phyloP scores from a whole-genome alignment of 1,140 invertebrate species.

The Harpegnathos saltator region DNA sequence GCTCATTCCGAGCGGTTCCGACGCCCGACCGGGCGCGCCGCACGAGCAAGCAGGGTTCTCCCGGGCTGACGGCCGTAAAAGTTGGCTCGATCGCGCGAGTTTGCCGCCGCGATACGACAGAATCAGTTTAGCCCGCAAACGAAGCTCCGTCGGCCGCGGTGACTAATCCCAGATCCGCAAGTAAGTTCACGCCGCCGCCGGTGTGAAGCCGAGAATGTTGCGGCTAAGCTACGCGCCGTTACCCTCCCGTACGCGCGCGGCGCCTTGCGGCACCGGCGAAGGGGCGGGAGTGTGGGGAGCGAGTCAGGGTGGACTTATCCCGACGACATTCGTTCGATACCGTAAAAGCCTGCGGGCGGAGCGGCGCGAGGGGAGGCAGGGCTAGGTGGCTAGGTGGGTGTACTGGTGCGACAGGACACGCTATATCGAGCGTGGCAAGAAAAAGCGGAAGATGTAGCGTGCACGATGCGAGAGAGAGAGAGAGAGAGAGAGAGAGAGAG shows the following conservation, averaged over 20 bases:
- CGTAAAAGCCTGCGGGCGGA: conserved; percentile 62
- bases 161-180: conserved; percentile 72
- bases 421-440: conserved; percentile 9
- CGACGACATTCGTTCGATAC: conserved; percentile 74
- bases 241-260: conserved; percentile 5
- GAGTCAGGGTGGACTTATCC: conserved; percentile 61
- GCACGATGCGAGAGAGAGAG: conserved; percentile 8
- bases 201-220: conserved; percentile 77
- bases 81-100: conserved; percentile 23
- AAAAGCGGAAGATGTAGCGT: conserved; percentile 22
- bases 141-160: conserved; percentile 63
- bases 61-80: conserved; percentile 10
- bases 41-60: neutral
- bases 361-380: neutral
- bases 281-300: no score
- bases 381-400: no score
- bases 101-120: conserved; percentile 35
- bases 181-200: conserved; percentile 72
- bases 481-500: neutral
- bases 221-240: conserved; percentile 66
- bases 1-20: neutral
- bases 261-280: conserved; percentile 64
- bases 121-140: conserved; percentile 72
- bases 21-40: neutral
- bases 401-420: conserved; percentile 4